These are phyloP conservation scores for Istiophorus platypterus DNA, from an alignment of 2,113 vertebrate genomes.

Conservation along the genomic window DNA sequence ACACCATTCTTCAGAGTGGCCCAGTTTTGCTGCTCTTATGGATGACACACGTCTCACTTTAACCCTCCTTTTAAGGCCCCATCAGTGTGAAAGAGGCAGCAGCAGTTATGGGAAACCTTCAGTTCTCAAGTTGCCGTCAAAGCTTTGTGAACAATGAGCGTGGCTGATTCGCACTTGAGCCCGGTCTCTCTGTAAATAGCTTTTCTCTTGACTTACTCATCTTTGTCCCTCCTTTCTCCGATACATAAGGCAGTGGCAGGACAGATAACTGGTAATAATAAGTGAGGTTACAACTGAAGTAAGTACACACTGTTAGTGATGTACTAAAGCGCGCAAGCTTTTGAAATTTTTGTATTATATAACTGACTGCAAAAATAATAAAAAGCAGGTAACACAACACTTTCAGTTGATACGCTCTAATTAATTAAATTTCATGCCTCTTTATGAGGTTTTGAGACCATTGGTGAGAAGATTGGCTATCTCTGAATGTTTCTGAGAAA, in stretches of 20 bases:
- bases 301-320: not conserved
- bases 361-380: not conserved
- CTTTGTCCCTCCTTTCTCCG: constrained; percentile 1
- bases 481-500: constrained; percentile 8
- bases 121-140: constrained; percentile 59
- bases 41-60: constrained; percentile 66
- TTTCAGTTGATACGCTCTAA: constrained; percentile 5
- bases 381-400: not conserved
- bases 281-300: constrained; percentile 1
- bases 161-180: constrained; percentile 68
- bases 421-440: constrained; percentile 8
- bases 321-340: not conserved
- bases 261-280: constrained; percentile 40
- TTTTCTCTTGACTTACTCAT: constrained; percentile 34
- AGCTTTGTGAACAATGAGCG: constrained; percentile 60
- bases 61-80: constrained; percentile 65
- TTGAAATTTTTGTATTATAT: not conserved
- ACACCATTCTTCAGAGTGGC: constrained; percentile 69
- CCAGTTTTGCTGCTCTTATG: constrained; percentile 68
- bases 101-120: constrained; percentile 60
- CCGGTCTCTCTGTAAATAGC: constrained; percentile 59
- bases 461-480: not conserved
- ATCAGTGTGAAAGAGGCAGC: constrained; percentile 66
- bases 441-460: constrained; percentile 1
- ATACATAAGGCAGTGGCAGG: constrained; percentile 15